Evolutionary conservation across 2,888 invertebrate genomes (phyloP).

Genomic region (Cremastobaeus sp.): DNA sequence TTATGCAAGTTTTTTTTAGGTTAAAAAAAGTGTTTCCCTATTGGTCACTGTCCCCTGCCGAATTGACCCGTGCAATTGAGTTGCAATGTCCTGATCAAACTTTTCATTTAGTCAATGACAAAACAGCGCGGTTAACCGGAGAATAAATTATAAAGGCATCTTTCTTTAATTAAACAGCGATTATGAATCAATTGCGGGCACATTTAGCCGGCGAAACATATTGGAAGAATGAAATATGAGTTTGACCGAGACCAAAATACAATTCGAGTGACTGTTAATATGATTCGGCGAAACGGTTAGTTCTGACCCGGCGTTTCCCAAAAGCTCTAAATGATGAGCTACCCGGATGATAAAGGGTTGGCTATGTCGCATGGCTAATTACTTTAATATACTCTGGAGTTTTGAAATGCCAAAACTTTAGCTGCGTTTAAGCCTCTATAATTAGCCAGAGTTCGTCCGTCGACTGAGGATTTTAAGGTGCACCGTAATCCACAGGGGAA

Average conservation of each 20-base stretch:
- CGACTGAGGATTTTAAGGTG: slow-evolving; percentile 66
- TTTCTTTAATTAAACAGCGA: slow-evolving; percentile 4
- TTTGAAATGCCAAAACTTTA: slow-evolving; percentile 63
- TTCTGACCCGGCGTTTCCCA: slow-evolving; percentile 18
- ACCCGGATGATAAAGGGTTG: slow-evolving; percentile 50
- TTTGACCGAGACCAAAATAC: slow-evolving; percentile 10
- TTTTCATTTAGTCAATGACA: not conserved
- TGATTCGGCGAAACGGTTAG: slow-evolving; percentile 25
- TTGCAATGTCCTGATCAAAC: not conserved
- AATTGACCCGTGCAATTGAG: too few relatives aligned
- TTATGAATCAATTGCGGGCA: slow-evolving; percentile 3
- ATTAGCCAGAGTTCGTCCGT: slow-evolving; percentile 67
- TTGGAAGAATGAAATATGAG: slow-evolving; percentile 18
- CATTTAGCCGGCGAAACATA: slow-evolving; percentile 3
- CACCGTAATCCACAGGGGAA: slow-evolving; percentile 53
- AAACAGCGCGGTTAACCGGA: not conserved
- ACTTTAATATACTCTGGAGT: slow-evolving; percentile 59
- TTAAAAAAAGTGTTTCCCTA: too few relatives aligned
- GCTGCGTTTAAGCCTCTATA: slow-evolving; percentile 67
- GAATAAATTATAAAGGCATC: slow-evolving; percentile 1
- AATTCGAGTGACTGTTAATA: slow-evolving; percentile 34
- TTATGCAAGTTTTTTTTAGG: too few relatives aligned
- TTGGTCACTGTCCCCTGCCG: too few relatives aligned
- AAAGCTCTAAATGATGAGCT: slow-evolving; percentile 57
- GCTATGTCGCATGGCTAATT: slow-evolving; percentile 55